Evolutionary conservation across 2,113 vertebrate species (phyloP), one percentile per base, ranked within the genome.

Genomic region (Psettodes erumei): DNA sequence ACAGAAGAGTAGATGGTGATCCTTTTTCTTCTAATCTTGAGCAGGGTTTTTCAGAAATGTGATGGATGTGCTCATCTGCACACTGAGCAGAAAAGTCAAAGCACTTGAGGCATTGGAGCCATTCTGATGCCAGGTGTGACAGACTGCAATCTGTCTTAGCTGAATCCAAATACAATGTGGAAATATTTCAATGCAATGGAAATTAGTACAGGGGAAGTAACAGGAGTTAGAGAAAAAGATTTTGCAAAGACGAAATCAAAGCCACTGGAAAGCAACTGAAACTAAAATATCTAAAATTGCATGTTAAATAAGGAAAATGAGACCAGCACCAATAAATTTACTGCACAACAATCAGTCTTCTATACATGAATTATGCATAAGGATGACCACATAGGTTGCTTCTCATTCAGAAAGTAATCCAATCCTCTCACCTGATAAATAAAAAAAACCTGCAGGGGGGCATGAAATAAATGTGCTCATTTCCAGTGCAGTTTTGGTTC

Each of bases 31-130:
- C 61, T 40, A n/a, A 53, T 53, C 53, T 33, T 56, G n/a, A 56
- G 38, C 11, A 8, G n/a, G 12, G 48, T 28, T 65, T n/a, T 19
- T n/a, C 6, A 16, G 10, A 30, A 45, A 67, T 27, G 28, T 30
- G 19, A 58, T 25, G 32, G 8, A 23, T 13, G 6, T 38, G 43
- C 25, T 48, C n/a, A 27, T 62, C 38, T 66, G 33, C 48, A 62
- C 21, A 25, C 45, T 55, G 70, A 62, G 48, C 30, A 37, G 47
- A 35, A 33, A 62, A 25, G 58, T 50, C 8, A 55, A 67, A 67
- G 63, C 38, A 63, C 56, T 70, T 10, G n/a, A 61, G 43, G 5
- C 23, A 40, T 81, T 32, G 64, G 35, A 59, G 25, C 37, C 61
- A 53, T 23, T 51, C 65, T 43, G 50, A 59, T 58, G 23, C 16